Evolutionary conservation across 2,797 vertebrate species (phyloP), one percentile per base, ranked within the genome.

Genomic region (Spheniscus humboldti): DNA sequence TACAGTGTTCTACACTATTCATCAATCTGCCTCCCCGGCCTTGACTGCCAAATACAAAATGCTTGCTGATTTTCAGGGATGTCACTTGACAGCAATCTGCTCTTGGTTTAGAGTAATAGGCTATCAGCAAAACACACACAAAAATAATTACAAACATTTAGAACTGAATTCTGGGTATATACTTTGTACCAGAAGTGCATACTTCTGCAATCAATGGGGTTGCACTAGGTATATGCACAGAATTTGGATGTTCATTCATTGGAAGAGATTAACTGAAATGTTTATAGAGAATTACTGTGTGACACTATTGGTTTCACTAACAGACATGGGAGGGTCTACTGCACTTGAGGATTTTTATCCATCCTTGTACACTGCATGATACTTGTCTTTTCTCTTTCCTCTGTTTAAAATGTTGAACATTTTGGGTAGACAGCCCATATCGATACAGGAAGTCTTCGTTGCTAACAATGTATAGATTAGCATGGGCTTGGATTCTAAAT

Each of bases 1-100:
- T 87, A 47, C 80, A 53, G 33, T 89, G 67, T 79, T 82, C 67
- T 66, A 59, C 48, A 39, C 85, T 71, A 15, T 81, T 86, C 79
- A 95, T 96, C 94, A 96, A 50, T 66, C 92, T 97, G 91, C 47
- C 53, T 96, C 31, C 30, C 84, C 93, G 72, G 92, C 79, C 89
- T 84, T 82, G 47, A 47, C 89, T 95, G 90, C 87, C 94, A 96
- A 94, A 71, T 71, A 87, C 53, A 94, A 94, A 97, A 87, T 78
- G 25, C 82, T 80, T 92, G 39, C 88, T 95, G 84, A 82, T 94
- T 95, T 84, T 95, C 75, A 56, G 83, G 63, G 89, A 88, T 95
- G 68, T 68, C 74, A 82, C 67, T 84, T 88, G 62, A 75, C 39
- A 91, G 81, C 84, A 92, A 82, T 85, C 81, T 95, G 66, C 62